Evolutionary conservation across 2,113 vertebrate species (phyloP).

Genomic region (Labeo rohita): DNA sequence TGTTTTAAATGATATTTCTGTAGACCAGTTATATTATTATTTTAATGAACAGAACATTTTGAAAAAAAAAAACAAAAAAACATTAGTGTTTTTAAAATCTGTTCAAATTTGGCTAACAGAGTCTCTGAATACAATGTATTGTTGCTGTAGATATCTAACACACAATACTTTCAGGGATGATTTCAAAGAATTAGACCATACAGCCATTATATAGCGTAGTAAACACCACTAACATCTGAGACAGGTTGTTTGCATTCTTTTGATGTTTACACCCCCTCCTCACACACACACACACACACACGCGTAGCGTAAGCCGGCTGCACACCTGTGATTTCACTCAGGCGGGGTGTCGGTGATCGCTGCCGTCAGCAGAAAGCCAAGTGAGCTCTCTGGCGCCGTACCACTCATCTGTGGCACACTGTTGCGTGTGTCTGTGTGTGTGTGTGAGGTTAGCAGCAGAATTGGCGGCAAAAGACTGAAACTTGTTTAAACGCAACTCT

Average conservation of each 20-base stretch:
- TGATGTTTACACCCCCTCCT: constrained; percentile 13
- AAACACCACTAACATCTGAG: neutral
- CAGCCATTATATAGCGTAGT: neutral
- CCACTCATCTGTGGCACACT: constrained; percentile 29
- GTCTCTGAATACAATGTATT: neutral
- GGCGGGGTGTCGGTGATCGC: constrained; percentile 7
- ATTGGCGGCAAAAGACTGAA: constrained; percentile 23
- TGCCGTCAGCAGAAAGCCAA: constrained; percentile 41
- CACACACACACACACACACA: constrained; percentile 18
- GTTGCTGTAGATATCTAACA: neutral
- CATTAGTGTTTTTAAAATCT: neutral
- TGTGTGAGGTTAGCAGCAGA: neutral
- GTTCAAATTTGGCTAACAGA: neutral
- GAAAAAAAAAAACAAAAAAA: neutral
- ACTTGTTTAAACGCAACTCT: constrained; percentile 52
- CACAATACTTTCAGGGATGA: neutral
- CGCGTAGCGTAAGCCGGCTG: neutral
- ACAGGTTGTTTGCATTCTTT: constrained; percentile 3
- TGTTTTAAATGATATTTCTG: neutral
- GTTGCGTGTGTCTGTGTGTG: neutral
- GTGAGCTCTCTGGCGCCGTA: constrained; percentile 28
- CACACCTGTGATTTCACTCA: constrained; percentile 49
- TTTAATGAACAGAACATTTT: neutral
- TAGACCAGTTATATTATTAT: neutral
- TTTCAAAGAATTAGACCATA: neutral